A percentile compares a stretch with the other conserved stretches of the same genome.
phyloP scores from a whole-genome alignment of 2,888 invertebrate species.

The Stenodema calcarata region DNA sequence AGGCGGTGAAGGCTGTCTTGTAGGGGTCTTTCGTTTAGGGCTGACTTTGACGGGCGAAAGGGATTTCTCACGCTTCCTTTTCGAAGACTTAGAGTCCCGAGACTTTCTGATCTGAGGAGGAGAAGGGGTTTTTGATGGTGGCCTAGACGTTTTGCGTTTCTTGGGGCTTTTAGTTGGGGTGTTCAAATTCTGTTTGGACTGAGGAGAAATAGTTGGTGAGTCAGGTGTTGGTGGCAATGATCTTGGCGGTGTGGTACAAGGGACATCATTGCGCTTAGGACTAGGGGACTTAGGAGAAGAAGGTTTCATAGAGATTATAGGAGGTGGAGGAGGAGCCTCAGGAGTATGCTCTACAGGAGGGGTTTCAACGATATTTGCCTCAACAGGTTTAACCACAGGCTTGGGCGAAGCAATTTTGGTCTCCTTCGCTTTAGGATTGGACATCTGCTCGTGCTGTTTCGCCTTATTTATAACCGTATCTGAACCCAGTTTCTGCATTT shows the following conservation, averaged over 20 bases:
- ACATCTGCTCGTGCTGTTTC: conserved; percentile 31
- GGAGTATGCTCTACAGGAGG: not conserved
- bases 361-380: not conserved
- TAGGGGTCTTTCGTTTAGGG: conserved; percentile 4
- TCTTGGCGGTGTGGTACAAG: not conserved
- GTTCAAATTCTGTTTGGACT: not conserved
- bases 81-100: not conserved
- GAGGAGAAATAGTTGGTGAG: not conserved
- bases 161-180: not conserved
- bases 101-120: not conserved
- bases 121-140: conserved; percentile 11
- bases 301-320: not conserved
- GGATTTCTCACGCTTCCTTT: conserved; percentile 11
- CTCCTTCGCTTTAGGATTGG: conserved; percentile 9
- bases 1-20: not conserved
- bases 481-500: conserved; percentile 23
- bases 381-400: not conserved
- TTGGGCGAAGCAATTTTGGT: not conserved
- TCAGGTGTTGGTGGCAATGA: not conserved
- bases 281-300: not conserved
- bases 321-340: not conserved
- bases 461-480: conserved; percentile 25
- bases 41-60: not conserved
- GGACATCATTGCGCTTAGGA: not conserved
- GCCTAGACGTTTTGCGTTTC: not conserved